phyloP scores from a whole-genome alignment of 2,797 vertebrate species.

The Chrosomus eos region DNA sequence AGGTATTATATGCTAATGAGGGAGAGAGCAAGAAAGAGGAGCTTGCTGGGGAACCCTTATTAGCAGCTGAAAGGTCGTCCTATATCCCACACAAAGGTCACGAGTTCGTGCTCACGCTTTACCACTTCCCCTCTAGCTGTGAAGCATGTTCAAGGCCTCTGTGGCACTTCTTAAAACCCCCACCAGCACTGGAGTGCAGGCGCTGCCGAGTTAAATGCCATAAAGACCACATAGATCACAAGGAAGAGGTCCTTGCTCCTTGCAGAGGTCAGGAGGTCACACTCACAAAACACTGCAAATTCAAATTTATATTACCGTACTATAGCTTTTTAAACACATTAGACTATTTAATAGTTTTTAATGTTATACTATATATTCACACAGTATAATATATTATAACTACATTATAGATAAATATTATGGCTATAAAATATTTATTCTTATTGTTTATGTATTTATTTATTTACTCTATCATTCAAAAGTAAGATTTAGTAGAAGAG shows the following conservation, averaged over 20 bases:
- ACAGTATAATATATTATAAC: no score
- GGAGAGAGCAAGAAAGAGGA: conserved; percentile 95
- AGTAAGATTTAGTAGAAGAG: background rate
- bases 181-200: conserved; percentile 93
- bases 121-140: conserved; percentile 97
- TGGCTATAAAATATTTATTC: no score
- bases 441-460: background rate
- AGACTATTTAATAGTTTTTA: no score
- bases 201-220: conserved; percentile 97
- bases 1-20: conserved; percentile 97
- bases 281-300: background rate
- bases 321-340: background rate
- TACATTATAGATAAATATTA: no score
- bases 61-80: conserved; percentile 84
- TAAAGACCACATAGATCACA: conserved; percentile 95
- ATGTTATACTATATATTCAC: no score
- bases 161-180: conserved; percentile 96
- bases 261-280: conserved; percentile 86
- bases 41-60: conserved; percentile 77
- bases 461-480: background rate
- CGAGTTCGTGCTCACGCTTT: conserved; percentile 94
- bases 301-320: background rate
- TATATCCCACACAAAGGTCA: conserved; percentile 96
- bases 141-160: conserved; percentile 92
- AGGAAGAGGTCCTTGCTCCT: conserved; percentile 92